Conservation (phyloP, 2,113 vertebrate genomes). For the Symphodus melops region DNA sequence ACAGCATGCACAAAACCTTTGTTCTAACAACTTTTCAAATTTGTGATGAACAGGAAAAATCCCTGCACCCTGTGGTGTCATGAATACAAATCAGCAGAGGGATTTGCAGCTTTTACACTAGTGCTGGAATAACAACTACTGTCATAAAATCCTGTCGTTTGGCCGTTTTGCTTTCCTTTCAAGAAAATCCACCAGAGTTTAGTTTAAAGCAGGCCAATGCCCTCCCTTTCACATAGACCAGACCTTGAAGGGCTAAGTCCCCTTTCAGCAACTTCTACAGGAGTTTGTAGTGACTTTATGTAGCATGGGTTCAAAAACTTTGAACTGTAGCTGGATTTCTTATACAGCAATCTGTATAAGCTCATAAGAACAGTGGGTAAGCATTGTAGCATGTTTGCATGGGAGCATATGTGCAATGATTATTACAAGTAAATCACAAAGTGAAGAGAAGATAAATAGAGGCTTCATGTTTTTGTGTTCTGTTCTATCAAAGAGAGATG, state of each 20-base stretch:
- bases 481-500: background rate
- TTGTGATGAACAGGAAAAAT: background rate
- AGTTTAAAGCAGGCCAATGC: background rate
- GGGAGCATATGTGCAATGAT: background rate
- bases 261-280: background rate
- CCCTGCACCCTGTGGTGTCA: background rate
- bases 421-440: no score
- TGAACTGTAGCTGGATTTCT: background rate
- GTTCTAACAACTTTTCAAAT: slow-evolving; percentile 3
- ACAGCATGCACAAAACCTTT: background rate
- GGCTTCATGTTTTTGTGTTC: background rate
- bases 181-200: background rate
- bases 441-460: no score
- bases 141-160: background rate
- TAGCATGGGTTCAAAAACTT: background rate
- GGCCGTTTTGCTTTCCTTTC: background rate
- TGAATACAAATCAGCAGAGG: slow-evolving; percentile 1
- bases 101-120: background rate
- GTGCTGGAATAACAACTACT: background rate
- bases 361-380: background rate
- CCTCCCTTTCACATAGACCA: background rate
- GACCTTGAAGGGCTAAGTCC: background rate
- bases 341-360: background rate
- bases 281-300: background rate
- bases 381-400: background rate